A percentile compares a stretch with the other conserved stretches of the same genome.
phyloP scores from a whole-genome alignment of 2,888 invertebrate species.

The Cantharis rustica region DNA sequence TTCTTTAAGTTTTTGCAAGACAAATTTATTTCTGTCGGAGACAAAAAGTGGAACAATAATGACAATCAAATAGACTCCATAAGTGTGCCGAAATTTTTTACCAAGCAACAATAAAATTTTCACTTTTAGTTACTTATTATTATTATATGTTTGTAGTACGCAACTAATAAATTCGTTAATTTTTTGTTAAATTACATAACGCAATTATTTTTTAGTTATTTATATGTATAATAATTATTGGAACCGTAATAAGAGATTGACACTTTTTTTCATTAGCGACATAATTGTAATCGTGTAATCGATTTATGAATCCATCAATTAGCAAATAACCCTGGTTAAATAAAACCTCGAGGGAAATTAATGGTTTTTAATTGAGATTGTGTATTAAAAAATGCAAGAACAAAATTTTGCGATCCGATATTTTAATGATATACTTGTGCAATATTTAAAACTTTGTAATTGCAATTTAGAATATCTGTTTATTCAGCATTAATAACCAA shows the following conservation, averaged over 20 bases:
- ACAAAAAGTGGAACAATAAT: not conserved
- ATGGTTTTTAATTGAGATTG: not conserved
- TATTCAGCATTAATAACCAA: not conserved
- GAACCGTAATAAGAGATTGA: not conserved
- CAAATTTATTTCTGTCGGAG: not conserved
- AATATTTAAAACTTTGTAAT: not conserved
- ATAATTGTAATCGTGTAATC: not conserved
- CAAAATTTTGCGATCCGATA: not conserved
- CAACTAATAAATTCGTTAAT: not conserved
- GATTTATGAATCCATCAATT: conserved; percentile 3
- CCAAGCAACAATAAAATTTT: not conserved
- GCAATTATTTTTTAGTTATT: not conserved
- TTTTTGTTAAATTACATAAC: not conserved
- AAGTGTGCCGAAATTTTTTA: not conserved
- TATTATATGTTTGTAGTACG: not conserved
- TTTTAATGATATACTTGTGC: not conserved
- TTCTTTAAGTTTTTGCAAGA: not conserved
- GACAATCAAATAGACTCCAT: not conserved
- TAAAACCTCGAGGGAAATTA: not conserved
- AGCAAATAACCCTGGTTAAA: not conserved
- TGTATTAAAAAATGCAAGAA: not conserved
- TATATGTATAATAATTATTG: not conserved
- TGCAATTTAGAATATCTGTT: not conserved
- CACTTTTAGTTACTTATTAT: not conserved
- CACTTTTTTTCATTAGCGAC: not conserved